Conservation (phyloP, 1,140 invertebrate species). For the Zaprionus inermis region DNA sequence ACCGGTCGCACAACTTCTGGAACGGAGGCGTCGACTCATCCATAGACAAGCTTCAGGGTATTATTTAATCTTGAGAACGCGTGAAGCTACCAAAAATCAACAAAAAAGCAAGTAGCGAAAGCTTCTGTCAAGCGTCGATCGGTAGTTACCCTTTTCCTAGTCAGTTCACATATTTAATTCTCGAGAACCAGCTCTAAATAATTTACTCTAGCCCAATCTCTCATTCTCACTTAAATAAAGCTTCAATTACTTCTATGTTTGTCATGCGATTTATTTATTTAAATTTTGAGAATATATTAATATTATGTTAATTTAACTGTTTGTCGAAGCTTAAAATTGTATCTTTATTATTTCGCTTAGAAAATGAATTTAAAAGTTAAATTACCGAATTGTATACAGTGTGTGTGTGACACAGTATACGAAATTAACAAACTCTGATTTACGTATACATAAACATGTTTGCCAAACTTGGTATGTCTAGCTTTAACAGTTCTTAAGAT, state of each 20-base stretch:
- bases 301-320: background rate
- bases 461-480: background rate
- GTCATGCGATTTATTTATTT: background rate
- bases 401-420: background rate
- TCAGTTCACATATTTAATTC: too few relatives aligned
- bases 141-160: background rate
- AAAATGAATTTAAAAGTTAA: background rate
- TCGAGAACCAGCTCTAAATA: too few relatives aligned
- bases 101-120: background rate
- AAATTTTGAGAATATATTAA: background rate
- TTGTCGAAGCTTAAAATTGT: background rate
- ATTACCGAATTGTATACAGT: background rate
- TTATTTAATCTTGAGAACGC: slow-evolving; percentile 18
- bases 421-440: background rate
- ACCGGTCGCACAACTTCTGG: slow-evolving; percentile 51
- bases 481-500: background rate
- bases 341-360: background rate
- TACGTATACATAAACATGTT: background rate
- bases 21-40: slow-evolving; percentile 15
- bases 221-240: too few relatives aligned
- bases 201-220: too few relatives aligned
- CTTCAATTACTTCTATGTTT: too few relatives aligned
- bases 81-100: slow-evolving; percentile 7
- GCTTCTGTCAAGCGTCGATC: too few relatives aligned
- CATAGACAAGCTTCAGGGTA: background rate